A percentile compares a stretch with the other conserved stretches of the same genome.
phyloP scores from a whole-genome alignment of 2,797 vertebrate species.

The Hapalemur alaotrensis region DNA sequence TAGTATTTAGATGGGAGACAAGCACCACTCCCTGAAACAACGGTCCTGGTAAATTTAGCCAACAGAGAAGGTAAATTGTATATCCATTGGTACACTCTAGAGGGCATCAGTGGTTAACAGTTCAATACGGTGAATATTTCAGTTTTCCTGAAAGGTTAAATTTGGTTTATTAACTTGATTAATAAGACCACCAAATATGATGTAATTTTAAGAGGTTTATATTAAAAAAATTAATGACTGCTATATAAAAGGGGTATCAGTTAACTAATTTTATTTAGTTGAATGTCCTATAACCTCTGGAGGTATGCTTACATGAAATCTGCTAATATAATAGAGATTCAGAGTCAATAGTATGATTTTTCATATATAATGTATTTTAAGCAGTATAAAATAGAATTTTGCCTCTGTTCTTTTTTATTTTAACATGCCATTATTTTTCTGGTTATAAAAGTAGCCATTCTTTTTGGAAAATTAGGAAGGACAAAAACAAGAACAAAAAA shows the following conservation, averaged over 20 bases:
- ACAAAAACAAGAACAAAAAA: not conserved
- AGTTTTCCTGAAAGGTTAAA: not conserved
- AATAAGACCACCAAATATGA: not conserved
- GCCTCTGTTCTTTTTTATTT: not conserved
- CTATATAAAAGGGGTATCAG: not conserved
- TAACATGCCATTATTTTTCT: not conserved
- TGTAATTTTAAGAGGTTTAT: not conserved
- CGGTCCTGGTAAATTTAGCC: not conserved
- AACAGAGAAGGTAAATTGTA: not conserved
- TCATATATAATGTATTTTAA: not conserved
- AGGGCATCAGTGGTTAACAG: not conserved
- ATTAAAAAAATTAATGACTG: not conserved
- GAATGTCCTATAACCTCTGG: not conserved
- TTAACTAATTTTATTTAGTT: constrained; percentile 5
- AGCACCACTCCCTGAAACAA: not conserved
- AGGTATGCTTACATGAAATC: not conserved
- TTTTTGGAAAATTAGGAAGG: not conserved
- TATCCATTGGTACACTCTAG: not conserved
- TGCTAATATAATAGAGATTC: not conserved
- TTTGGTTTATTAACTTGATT: not conserved
- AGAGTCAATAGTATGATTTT: not conserved
- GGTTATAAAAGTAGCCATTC: not conserved
- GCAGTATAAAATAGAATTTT: not conserved
- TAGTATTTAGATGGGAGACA: not conserved
- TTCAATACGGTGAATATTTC: not conserved